phyloP scores from a whole-genome alignment of 2,888 invertebrate species.

The Xestia c-nigrum region DNA sequence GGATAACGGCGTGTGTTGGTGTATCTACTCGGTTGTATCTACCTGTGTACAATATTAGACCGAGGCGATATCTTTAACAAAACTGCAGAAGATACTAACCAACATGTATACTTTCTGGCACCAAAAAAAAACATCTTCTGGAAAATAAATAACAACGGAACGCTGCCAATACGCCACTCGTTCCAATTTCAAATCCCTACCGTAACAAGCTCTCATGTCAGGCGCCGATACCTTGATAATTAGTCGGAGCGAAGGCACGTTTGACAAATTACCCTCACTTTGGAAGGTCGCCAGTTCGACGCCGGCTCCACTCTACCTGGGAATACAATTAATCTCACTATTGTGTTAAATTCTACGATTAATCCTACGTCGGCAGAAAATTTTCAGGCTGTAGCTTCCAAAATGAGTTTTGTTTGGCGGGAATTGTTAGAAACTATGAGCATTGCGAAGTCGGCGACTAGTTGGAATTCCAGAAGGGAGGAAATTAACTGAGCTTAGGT shows the following conservation, averaged over 20 bases:
- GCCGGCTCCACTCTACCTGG: conserved; percentile 60
- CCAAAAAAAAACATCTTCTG: not conserved
- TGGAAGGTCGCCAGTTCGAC: conserved; percentile 70
- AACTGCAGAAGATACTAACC: not conserved
- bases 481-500: conserved; percentile 20
- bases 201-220: conserved; percentile 61
- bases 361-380: conserved; percentile 39
- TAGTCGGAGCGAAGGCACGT: conserved; percentile 62
- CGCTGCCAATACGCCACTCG: conserved; percentile 16
- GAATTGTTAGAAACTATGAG: conserved; percentile 50
- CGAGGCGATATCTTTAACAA: not conserved
- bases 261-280: conserved; percentile 68
- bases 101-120: too few relatives aligned
- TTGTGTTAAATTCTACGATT: conserved; percentile 65
- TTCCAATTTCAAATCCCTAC: conserved; percentile 39
- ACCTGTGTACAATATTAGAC: not conserved
- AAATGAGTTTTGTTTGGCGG: conserved; percentile 55
- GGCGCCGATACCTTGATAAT: conserved; percentile 65
- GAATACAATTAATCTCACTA: conserved; percentile 66
- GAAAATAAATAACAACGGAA: conserved; percentile 16
- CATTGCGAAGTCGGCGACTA: conserved; percentile 20
- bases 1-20: not conserved
- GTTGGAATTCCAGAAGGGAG: conserved; percentile 32
- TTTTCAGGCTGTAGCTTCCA: conserved; percentile 39
- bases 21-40: not conserved